phyloP scores from a whole-genome alignment of 2,113 vertebrate species.

The Shinisaurus crocodilurus region DNA sequence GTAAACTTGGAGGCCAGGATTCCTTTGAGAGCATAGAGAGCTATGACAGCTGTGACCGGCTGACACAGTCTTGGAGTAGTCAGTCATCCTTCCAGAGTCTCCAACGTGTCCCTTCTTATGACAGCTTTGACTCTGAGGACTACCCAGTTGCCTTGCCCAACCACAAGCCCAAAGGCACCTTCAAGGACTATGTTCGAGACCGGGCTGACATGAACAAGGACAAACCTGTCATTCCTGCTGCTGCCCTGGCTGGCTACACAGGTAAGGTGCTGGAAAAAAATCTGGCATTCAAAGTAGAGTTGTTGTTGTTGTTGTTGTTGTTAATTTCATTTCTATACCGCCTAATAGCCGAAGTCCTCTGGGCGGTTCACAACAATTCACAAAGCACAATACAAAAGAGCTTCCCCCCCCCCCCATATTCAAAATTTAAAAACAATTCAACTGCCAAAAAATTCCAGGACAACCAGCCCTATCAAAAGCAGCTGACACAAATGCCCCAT shows the following conservation, averaged over 20 bases:
- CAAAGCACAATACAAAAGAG: no score
- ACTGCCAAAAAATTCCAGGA: no score
- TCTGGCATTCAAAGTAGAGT: background rate
- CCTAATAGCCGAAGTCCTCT: no score
- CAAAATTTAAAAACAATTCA: no score
- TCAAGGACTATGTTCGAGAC: conserved; percentile 99
- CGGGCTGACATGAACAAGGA: conserved; percentile 98
- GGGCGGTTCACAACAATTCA: no score
- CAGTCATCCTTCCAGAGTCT: conserved; percentile 98
- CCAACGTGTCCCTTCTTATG: conserved; percentile 96
- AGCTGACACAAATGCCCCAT: no score
- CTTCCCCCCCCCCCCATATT: no score
- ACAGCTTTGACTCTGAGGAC: conserved; percentile 98
- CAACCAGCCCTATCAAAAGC: no score
- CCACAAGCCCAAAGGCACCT: conserved; percentile 98
- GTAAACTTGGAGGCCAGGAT: conserved; percentile 96
- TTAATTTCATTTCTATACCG: no score
- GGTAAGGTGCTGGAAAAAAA: conserved; percentile 74
- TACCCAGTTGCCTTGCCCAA: conserved; percentile 89
- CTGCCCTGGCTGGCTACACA: conserved; percentile 97
- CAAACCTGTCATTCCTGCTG: conserved; percentile 97
- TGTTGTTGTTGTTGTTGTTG: no score
- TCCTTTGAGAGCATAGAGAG: conserved; percentile 99
- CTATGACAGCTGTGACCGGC: conserved; percentile 94
- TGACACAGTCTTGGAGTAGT: conserved; percentile 98